phyloP scores from a whole-genome alignment of 2,888 invertebrate species.

The Trichopoda pennipes region DNA sequence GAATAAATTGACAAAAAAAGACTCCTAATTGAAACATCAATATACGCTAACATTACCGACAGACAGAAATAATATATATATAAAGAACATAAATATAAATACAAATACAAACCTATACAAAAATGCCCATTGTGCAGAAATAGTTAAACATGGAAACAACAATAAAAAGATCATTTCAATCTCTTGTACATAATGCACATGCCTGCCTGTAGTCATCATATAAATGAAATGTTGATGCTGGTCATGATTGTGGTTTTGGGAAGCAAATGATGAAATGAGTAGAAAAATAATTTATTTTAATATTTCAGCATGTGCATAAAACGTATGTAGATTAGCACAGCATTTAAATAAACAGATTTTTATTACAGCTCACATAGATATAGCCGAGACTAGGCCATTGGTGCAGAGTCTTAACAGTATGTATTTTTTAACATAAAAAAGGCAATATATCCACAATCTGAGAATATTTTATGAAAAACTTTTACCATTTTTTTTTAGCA shows the following conservation, averaged over 20 bases:
- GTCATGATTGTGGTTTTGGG: slow-evolving; percentile 49
- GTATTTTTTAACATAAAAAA: not conserved
- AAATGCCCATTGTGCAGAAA: slow-evolving; percentile 13
- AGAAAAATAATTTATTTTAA: not conserved
- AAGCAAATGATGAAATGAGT: slow-evolving; percentile 38
- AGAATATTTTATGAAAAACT: no score
- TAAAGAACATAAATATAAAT: not conserved
- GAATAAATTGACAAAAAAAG: slow-evolving; percentile 23
- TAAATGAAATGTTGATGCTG: slow-evolving; percentile 60
- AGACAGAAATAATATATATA: slow-evolving; percentile 21
- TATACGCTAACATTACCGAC: slow-evolving; percentile 41
- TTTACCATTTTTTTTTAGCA: no score
- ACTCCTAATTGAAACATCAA: slow-evolving; percentile 65
- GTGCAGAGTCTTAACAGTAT: not conserved
- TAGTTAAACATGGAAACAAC: slow-evolving; percentile 23
- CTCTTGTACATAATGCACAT: slow-evolving; percentile 11
- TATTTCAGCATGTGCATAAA: not conserved
- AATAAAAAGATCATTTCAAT: slow-evolving; percentile 47
- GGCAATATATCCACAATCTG: no score
- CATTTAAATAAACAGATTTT: slow-evolving; percentile 47
- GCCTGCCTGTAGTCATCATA: slow-evolving; percentile 29
- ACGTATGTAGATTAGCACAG: not conserved
- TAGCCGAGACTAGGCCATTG: slow-evolving; percentile 6
- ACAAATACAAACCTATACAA: slow-evolving; percentile 10
- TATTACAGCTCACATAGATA: slow-evolving; percentile 6